These are phyloP conservation scores for Ditylenchus weischeri DNA, from an alignment of 2,888 invertebrate species.

Conservation along the genomic window DNA sequence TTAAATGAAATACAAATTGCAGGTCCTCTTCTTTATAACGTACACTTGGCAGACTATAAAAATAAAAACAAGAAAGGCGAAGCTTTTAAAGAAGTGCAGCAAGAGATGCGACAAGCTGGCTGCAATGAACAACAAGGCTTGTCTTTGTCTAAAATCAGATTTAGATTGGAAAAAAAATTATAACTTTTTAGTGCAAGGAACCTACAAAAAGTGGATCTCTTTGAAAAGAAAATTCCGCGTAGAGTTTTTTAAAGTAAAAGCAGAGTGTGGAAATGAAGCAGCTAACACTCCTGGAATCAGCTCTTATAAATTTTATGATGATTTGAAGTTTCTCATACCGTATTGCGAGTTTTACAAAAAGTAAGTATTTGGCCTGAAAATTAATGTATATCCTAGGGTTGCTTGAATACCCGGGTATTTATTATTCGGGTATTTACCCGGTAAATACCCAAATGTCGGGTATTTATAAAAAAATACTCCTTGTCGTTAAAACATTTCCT, in stretches of 20 bases:
- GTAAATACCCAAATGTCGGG: no score
- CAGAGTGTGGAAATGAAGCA: conserved; percentile 12
- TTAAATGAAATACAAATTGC: no score
- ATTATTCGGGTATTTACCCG: no score
- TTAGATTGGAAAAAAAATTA: background rate
- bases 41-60: conserved; percentile 35
- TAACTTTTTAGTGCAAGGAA: conserved; percentile 33
- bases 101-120: conserved; percentile 31
- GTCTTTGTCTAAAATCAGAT: background rate
- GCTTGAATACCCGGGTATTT: no score
- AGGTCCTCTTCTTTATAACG: conserved; percentile 34
- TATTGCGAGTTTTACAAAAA: conserved; percentile 37
- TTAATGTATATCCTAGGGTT: no score
- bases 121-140: conserved; percentile 33
- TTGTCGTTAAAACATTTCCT: no score
- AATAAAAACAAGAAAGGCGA: conserved; percentile 38
- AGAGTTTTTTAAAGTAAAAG: conserved; percentile 32
- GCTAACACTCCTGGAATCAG: conserved; percentile 20
- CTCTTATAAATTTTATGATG: conserved; percentile 32
- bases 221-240: conserved; percentile 35
- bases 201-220: conserved; percentile 39
- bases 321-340: conserved; percentile 32
- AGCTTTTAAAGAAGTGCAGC: conserved; percentile 37
- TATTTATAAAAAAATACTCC: no score
- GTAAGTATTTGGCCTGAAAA: conserved; percentile 16